Percentiles rank a stretch among this genome's conserved stretches.
phyloP scores from a whole-genome alignment of 2,113 vertebrate species.

The Sula dactylatra region DNA sequence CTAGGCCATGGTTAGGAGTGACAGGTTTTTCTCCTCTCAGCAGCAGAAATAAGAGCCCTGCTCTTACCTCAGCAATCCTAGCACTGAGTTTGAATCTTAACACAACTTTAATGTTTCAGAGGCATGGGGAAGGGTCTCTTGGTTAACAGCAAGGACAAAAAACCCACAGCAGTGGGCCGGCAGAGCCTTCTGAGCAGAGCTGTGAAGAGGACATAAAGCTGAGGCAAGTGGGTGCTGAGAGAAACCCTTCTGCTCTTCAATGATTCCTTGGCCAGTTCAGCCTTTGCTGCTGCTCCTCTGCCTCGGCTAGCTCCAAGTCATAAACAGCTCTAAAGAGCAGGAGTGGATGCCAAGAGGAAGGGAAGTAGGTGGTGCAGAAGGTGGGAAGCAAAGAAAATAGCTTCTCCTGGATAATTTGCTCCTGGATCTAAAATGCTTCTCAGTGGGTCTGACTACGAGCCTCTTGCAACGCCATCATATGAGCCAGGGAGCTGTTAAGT shows the following conservation, averaged over 20 bases:
- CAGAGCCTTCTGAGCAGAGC: background rate
- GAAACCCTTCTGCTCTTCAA: background rate
- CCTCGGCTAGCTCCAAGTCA: background rate
- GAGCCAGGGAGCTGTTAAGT: background rate
- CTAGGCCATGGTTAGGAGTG: background rate
- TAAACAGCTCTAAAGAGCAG: background rate
- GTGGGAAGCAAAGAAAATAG: background rate
- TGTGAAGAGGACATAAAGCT: background rate
- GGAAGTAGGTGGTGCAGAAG: background rate
- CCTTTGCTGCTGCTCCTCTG: background rate
- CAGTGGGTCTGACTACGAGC: background rate
- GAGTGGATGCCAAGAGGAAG: background rate
- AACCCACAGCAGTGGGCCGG: background rate
- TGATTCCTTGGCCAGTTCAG: background rate
- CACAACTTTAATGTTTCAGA: background rate
- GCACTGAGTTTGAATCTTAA: background rate
- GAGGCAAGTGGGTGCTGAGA: background rate
- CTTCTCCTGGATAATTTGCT: background rate
- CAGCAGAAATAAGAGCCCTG: background rate
- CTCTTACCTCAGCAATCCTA: background rate
- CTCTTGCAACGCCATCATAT: background rate
- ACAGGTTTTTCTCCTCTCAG: background rate
- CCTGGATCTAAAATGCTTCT: background rate
- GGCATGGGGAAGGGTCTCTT: background rate
- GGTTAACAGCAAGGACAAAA: background rate